Conservation (phyloP, 2,113 vertebrate genomes). For the Dinomys branickii region DNA sequence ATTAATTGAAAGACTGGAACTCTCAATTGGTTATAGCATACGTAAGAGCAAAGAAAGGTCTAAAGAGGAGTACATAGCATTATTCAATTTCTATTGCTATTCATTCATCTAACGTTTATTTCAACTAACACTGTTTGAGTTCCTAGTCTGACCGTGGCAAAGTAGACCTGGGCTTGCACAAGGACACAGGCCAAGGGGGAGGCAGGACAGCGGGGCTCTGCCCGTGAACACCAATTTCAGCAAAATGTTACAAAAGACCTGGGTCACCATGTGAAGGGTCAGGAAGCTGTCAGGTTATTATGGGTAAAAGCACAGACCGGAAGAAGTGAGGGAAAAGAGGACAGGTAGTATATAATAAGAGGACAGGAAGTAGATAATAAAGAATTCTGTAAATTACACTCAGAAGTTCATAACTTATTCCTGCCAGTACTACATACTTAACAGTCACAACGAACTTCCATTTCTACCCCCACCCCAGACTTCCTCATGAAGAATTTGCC, state of each 20-base stretch:
- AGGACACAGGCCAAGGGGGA: rapidly evolving
- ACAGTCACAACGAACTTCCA: not conserved
- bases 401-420: not conserved
- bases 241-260: not conserved
- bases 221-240: not conserved
- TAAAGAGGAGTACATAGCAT: not conserved
- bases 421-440: not conserved
- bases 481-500: not conserved
- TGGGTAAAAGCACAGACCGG: not conserved
- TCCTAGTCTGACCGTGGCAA: not conserved
- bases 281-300: not conserved
- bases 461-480: not conserved
- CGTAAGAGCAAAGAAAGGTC: conserved; percentile 8
- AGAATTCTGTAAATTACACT: not conserved
- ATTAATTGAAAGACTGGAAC: not conserved
- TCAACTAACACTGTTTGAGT: not conserved
- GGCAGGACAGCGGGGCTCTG: not conserved
- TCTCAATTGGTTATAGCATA: not conserved
- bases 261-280: not conserved
- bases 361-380: not conserved
- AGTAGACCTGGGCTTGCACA: not conserved
- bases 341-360: too few species aligned
- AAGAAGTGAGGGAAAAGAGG: not conserved
- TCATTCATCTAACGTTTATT: not conserved
- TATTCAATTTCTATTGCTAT: not conserved